Conservation (phyloP, 2,888 invertebrate genomes). For the Eupsilia transversa region DNA sequence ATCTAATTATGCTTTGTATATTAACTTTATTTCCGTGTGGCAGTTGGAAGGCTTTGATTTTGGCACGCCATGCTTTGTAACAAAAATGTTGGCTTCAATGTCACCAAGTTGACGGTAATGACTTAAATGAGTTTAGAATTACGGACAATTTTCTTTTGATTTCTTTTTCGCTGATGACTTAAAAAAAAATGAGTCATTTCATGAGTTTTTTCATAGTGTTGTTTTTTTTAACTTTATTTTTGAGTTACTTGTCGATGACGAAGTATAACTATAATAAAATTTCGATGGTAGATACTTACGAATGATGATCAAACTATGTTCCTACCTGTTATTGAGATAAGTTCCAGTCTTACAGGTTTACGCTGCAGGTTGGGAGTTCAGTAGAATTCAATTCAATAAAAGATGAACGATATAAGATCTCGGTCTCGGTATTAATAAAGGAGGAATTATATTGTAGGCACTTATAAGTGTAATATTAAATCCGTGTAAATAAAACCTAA, state of each 20-base stretch:
- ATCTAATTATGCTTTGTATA: neutral
- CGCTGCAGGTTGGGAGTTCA: neutral
- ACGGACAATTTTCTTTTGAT: constrained; percentile 27
- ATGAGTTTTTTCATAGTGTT: neutral
- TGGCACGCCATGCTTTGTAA: constrained; percentile 50
- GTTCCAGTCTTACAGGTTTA: neutral
- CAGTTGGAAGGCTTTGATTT: constrained; percentile 23
- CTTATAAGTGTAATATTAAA: neutral
- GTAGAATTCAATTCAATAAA: neutral
- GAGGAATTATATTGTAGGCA: neutral
- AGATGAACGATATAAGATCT: neutral
- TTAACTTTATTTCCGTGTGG: constrained; percentile 3
- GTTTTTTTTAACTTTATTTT: neutral
- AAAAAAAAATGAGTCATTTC: constrained; percentile 31
- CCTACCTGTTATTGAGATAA: neutral
- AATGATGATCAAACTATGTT: neutral
- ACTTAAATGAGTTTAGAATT: constrained; percentile 36
- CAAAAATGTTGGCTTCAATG: constrained; percentile 48
- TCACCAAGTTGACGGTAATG: constrained; percentile 48
- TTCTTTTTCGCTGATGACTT: constrained; percentile 37
- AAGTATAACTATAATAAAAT: neutral
- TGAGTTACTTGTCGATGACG: neutral
- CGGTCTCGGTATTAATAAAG: neutral
- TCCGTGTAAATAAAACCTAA: too few relatives aligned
- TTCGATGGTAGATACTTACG: neutral